A percentile compares a stretch with the other conserved stretches of the same genome.
Evolutionary conservation across 1,140 invertebrate species (phyloP).

Genomic region (Chironomus tepperi): DNA sequence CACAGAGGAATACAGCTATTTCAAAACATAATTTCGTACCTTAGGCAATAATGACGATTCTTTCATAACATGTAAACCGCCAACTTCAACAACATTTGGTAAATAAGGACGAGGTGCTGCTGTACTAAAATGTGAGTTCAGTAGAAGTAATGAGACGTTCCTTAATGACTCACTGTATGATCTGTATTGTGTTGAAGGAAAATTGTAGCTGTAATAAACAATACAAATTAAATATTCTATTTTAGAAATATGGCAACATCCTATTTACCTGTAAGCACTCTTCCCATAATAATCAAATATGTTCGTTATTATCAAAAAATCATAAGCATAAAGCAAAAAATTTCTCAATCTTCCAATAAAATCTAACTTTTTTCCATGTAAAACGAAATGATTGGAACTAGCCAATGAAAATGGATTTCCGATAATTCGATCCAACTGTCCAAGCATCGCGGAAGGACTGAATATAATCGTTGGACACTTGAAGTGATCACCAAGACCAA

Average conservation of each 20-base stretch:
- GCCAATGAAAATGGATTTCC: neutral
- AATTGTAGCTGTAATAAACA: neutral
- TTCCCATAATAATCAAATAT: neutral
- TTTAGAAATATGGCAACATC: no score
- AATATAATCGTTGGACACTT: neutral
- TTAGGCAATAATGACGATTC: no score
- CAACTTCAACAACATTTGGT: constrained; percentile 49
- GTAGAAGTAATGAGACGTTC: constrained; percentile 39
- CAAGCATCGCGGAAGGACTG: neutral
- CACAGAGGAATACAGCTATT: no score
- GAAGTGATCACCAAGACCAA: neutral
- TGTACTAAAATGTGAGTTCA: constrained; percentile 43
- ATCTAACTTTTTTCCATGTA: neutral
- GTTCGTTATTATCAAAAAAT: neutral
- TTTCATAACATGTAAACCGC: constrained; percentile 46
- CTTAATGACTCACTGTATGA: neutral
- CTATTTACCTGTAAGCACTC: neutral
- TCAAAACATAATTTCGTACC: no score
- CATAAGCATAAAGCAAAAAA: neutral
- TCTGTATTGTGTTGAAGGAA: neutral
- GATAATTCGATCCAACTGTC: neutral
- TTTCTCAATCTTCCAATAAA: neutral
- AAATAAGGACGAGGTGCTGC: constrained; percentile 40
- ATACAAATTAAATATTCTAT: no score
- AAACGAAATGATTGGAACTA: neutral